Evolutionary conservation across 2,888 invertebrate species (phyloP).

Genomic region (Coremacera marginata): DNA sequence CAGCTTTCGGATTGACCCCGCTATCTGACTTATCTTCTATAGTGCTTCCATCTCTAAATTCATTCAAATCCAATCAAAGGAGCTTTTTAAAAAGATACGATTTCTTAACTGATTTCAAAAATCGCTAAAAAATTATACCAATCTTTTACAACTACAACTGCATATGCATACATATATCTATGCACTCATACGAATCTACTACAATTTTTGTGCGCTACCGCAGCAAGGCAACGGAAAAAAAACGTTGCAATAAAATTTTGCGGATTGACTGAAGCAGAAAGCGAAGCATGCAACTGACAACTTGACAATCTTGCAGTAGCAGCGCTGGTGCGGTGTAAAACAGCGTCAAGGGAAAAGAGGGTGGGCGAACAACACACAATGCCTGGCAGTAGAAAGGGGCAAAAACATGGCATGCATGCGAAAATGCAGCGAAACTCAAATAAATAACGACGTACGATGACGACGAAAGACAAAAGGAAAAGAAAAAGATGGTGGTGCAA

Average conservation of each 20-base stretch:
- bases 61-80: too few species aligned
- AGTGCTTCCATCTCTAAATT: too few species aligned
- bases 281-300: constrained; percentile 31
- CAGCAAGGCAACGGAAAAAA: not conserved
- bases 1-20: too few species aligned
- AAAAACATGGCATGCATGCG: constrained; percentile 35
- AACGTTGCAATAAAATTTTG: constrained; percentile 17
- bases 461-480: constrained; percentile 13
- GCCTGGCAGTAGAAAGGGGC: constrained; percentile 35
- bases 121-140: too few species aligned
- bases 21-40: too few species aligned
- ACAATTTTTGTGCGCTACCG: too few species aligned
- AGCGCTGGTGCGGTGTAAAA: not conserved
- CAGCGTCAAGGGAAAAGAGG: not conserved
- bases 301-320: constrained; percentile 25
- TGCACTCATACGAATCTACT: too few species aligned
- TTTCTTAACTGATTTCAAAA: too few species aligned
- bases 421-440: constrained; percentile 40
- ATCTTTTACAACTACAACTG: not conserved
- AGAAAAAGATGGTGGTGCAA: not conserved
- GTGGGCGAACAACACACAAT: not conserved
- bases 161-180: not conserved
- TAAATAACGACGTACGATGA: constrained; percentile 3
- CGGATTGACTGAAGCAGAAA: constrained; percentile 19
- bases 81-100: too few species aligned